phyloP scores from a whole-genome alignment of 2,888 invertebrate genomes.

The Linnaemya vulpina region DNA sequence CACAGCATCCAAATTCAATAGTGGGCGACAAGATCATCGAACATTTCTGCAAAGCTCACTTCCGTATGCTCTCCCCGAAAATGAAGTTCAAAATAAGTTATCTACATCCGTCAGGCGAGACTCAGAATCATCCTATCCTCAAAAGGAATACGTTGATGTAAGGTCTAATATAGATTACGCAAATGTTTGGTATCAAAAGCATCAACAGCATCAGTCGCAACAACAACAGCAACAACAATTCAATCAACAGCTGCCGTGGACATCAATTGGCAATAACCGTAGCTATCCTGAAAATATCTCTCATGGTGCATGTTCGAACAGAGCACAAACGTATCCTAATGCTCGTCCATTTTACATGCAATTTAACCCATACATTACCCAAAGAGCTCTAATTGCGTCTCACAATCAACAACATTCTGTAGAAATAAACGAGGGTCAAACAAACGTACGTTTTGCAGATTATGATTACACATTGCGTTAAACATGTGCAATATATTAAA shows the following conservation, averaged over 20 bases:
- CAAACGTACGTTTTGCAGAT: slow-evolving; percentile 70
- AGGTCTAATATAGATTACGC: slow-evolving; percentile 74
- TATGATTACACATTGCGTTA: slow-evolving; percentile 73
- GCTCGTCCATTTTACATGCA: slow-evolving; percentile 71
- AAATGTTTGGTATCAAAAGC: slow-evolving; percentile 76
- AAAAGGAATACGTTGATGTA: slow-evolving; percentile 67
- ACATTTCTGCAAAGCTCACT: slow-evolving; percentile 13
- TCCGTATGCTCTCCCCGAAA: slow-evolving; percentile 28
- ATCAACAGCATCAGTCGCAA: slow-evolving; percentile 48
- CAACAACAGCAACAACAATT: slow-evolving; percentile 52
- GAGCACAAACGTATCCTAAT: slow-evolving; percentile 77
- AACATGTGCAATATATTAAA: background rate
- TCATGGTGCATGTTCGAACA: slow-evolving; percentile 71
- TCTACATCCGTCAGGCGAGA: slow-evolving; percentile 70
- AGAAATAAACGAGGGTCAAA: slow-evolving; percentile 69
- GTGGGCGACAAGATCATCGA: slow-evolving; percentile 43
- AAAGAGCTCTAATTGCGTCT: slow-evolving; percentile 77
- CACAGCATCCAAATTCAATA: slow-evolving; percentile 58
- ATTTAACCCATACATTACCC: slow-evolving; percentile 72
- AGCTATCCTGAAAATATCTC: slow-evolving; percentile 67
- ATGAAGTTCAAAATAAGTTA: slow-evolving; percentile 31
- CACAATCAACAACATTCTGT: slow-evolving; percentile 67
- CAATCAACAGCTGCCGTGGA: slow-evolving; percentile 64
- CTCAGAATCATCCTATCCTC: slow-evolving; percentile 60
- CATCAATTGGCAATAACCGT: slow-evolving; percentile 58